phyloP scores from a whole-genome alignment of 2,888 invertebrate genomes.

The Amphipyra berbera region DNA sequence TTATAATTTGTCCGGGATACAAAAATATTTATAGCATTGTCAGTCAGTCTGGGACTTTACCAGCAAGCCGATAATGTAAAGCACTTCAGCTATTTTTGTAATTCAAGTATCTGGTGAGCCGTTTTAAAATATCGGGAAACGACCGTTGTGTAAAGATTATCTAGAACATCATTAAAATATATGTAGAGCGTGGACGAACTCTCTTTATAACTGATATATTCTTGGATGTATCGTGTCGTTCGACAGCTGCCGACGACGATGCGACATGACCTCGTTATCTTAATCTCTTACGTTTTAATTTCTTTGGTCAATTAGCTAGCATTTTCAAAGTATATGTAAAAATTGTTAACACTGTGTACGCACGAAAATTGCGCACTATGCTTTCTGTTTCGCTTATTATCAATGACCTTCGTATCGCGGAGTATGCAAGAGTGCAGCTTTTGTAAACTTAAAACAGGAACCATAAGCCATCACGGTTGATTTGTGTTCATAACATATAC shows the following conservation, averaged over 20 bases:
- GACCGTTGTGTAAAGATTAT: constrained; percentile 66
- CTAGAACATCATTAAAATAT: constrained; percentile 72
- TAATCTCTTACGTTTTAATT: constrained; percentile 42
- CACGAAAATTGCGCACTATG: not conserved
- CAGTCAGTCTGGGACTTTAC: constrained; percentile 52
- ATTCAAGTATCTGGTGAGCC: constrained; percentile 55
- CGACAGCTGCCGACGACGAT: constrained; percentile 80
- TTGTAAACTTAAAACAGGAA: constrained; percentile 36
- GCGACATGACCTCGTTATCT: constrained; percentile 75
- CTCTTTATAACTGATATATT: constrained; percentile 82
- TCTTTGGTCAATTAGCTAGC: constrained; percentile 30
- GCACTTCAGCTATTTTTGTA: constrained; percentile 62
- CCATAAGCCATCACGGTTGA: constrained; percentile 34
- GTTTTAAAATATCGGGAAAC: constrained; percentile 65
- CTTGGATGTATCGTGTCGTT: constrained; percentile 81
- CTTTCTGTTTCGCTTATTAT: not conserved
- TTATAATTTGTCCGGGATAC: constrained; percentile 44
- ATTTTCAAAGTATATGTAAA: not conserved
- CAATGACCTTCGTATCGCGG: constrained; percentile 31
- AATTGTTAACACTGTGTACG: not conserved
- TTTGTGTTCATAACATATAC: constrained; percentile 48
- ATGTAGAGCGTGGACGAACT: constrained; percentile 72
- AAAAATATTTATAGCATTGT: constrained; percentile 55
- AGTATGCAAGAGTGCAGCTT: constrained; percentile 12
- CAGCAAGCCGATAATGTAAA: constrained; percentile 54